Evolutionary conservation across 2,113 vertebrate species (phyloP).

Genomic region (Megaceryle maxima): DNA sequence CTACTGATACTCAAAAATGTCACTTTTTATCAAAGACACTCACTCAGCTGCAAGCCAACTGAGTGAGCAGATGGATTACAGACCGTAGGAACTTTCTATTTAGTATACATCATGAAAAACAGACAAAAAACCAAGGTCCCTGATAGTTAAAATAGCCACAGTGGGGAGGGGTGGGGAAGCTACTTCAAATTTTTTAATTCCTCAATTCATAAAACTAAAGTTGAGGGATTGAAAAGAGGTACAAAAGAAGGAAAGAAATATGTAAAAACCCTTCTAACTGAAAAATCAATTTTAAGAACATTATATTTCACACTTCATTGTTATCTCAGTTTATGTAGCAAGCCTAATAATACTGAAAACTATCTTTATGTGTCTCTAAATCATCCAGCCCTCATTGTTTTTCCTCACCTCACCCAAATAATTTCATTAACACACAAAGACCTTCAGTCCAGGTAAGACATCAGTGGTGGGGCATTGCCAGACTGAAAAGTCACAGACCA

Average conservation of each 20-base stretch:
- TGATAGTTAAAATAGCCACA: background rate
- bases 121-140: background rate
- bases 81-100: background rate
- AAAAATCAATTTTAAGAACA: slow-evolving; percentile 49
- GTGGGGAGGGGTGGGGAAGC: rapidly evolving
- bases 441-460: background rate
- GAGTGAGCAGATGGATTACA: background rate
- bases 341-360: background rate
- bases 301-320: background rate
- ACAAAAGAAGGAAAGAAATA: background rate
- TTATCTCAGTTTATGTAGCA: slow-evolving; percentile 1
- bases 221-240: background rate
- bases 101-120: background rate
- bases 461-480: background rate
- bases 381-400: background rate
- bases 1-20: background rate
- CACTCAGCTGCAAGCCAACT: background rate
- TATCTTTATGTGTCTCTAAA: background rate
- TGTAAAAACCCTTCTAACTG: background rate
- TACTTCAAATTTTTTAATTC: background rate
- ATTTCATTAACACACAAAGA: background rate
- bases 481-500: background rate
- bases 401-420: background rate
- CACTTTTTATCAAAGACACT: background rate
- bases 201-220: background rate